Conservation (phyloP, 2,888 invertebrate species). For the Chorisops tibialis region DNA sequence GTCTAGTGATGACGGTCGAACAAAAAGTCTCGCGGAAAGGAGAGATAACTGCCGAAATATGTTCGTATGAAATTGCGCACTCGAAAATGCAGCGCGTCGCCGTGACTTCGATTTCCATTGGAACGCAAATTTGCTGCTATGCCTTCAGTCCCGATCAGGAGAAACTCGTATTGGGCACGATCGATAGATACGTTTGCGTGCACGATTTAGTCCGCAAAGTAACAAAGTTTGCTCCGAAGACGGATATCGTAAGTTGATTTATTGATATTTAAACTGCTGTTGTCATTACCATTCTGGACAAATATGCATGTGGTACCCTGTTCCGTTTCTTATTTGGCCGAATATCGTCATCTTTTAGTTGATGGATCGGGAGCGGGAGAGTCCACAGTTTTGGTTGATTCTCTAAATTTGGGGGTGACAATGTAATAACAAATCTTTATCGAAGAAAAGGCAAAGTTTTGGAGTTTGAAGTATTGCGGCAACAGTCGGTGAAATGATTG, state of each 20-base stretch:
- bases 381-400: too few relatives aligned
- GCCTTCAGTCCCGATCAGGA: conserved; percentile 68
- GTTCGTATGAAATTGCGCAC: conserved; percentile 57
- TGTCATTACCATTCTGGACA: too few relatives aligned
- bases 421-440: too few relatives aligned
- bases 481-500: too few relatives aligned
- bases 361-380: too few relatives aligned
- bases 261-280: too few relatives aligned
- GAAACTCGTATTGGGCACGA: conserved; percentile 75
- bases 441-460: too few relatives aligned
- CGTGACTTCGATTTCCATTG: conserved; percentile 66
- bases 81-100: conserved; percentile 62
- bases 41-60: conserved; percentile 69
- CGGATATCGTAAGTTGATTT: conserved; percentile 68
- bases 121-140: conserved; percentile 66
- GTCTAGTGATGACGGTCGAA: conserved; percentile 74
- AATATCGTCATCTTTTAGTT: too few relatives aligned
- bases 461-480: too few relatives aligned
- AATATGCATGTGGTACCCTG: too few relatives aligned
- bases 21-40: conserved; percentile 72
- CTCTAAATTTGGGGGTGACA: too few relatives aligned
- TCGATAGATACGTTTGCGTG: conserved; percentile 78
- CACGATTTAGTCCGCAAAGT: conserved; percentile 72
- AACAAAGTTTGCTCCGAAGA: conserved; percentile 67
- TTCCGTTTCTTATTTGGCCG: too few relatives aligned